phyloP scores from a whole-genome alignment of 2,113 vertebrate species.

The Gasterosteus nipponicus region DNA sequence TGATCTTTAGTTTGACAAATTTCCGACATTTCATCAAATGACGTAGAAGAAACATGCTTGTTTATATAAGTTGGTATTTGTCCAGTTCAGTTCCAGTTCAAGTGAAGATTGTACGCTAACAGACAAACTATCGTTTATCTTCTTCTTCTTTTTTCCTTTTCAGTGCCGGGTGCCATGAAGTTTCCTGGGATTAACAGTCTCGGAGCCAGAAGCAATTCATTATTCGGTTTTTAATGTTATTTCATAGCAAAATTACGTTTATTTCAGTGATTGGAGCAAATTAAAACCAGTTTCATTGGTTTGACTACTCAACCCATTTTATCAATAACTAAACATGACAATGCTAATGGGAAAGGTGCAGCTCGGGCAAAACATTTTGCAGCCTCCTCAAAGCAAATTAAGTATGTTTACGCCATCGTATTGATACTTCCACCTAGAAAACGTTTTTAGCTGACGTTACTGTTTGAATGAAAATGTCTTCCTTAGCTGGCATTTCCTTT shows the following conservation, averaged over 20 bases:
- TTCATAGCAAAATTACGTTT: neutral
- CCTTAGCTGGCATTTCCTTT: neutral
- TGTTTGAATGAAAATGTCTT: neutral
- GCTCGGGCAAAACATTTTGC: neutral
- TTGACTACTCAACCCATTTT: neutral
- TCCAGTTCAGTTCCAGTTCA: too few species aligned
- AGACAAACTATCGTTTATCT: neutral
- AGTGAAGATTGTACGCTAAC: neutral
- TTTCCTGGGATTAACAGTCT: neutral
- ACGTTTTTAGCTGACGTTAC: neutral
- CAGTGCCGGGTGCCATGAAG: neutral
- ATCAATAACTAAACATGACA: neutral
- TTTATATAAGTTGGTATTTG: constrained; percentile 29
- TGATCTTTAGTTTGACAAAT: constrained; percentile 44
- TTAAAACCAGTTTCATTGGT: neutral
- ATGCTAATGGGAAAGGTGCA: neutral
- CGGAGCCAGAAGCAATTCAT: neutral
- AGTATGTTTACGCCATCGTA: neutral
- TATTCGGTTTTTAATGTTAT: neutral
- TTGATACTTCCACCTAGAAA: neutral
- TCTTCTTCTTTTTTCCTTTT: neutral
- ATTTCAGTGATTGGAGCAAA: neutral
- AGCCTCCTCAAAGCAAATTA: neutral
- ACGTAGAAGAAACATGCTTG: neutral
- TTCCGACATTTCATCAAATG: neutral